Evolutionary conservation across 2,113 vertebrate species (phyloP), one percentile per base, ranked within the genome.

Genomic region (Callospermophilus lateralis): DNA sequence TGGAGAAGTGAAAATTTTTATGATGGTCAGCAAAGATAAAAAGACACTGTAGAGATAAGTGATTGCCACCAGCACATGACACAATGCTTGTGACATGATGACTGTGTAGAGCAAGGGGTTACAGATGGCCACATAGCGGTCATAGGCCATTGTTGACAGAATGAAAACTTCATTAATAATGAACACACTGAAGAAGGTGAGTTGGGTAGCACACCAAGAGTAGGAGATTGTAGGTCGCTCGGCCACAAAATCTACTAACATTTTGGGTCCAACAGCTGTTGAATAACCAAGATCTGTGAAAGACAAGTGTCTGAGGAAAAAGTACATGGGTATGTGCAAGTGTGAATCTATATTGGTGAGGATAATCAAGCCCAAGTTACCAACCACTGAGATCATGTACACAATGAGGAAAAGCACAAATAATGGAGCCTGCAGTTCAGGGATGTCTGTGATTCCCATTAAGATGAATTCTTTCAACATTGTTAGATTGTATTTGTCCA

Each of bases 311-410:
- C 91, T 51, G 2, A 98, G 97, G 53, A 98, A 98, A 80, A 98
- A 98, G 72, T 97, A 97, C 98, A 97, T 94, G 26, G 96, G 96
- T 72, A 84, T 98, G 67, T 97, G 97, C 19, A 98, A 83, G 13
- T 1, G 74, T 3, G 86, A 58, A 16, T 96, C 48, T 7, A 32
- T 28, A 42, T 0, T 42, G 42, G 97, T 97, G 51, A 97, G 20
- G 5, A 96, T 0, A 3, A 97, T 90, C 68, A 98, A 84, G 26
- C 94, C 94, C 1, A 8, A 0, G 0, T 98, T 98, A 11, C 96
- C 95, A 63, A 97, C 1, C 28, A 97, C 20, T 15, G 96, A 97
- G 78, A 34, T 0, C 1, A 58, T 0, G 28, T 96, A 97, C 17
- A 97, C 34, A 8, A 72, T 12, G 20, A 97, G 83, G 37, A 98